Evolutionary conservation across 2,888 invertebrate species (phyloP).

Genomic region (Drosophila rellima): DNA sequence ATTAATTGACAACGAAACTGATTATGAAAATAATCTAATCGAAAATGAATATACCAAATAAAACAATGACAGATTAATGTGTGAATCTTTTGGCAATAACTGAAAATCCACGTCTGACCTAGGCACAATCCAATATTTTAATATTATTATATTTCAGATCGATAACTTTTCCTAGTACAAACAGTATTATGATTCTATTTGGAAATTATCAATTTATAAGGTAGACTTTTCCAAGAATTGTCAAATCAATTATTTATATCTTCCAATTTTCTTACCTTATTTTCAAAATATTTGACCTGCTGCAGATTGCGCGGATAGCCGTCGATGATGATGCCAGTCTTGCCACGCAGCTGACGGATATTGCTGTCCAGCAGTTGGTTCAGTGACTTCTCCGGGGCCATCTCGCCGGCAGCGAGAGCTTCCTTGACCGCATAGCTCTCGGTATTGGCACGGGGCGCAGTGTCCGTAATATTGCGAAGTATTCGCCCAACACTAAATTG

Average conservation of each 20-base stretch:
- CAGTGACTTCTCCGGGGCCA: constrained; percentile 92
- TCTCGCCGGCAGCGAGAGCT: constrained; percentile 92
- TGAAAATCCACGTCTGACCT: too few species aligned
- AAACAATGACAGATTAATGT: too few species aligned
- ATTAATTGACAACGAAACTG: too few species aligned
- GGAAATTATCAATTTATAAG: too few species aligned
- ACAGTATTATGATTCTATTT: too few species aligned
- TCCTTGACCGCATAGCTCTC: constrained; percentile 90
- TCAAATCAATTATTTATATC: not conserved
- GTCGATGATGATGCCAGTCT: constrained; percentile 94
- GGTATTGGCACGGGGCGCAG: constrained; percentile 87
- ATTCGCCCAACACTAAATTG: constrained; percentile 90
- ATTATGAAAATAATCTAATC: too few species aligned
- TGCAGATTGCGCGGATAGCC: constrained; percentile 97
- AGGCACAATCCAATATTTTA: too few species aligned
- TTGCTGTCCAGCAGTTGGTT: constrained; percentile 91
- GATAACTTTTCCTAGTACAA: too few species aligned
- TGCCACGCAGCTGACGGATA: constrained; percentile 88
- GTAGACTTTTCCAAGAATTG: too few species aligned
- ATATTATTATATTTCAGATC: too few species aligned
- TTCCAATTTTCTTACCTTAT: constrained; percentile 88
- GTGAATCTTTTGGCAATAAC: too few species aligned
- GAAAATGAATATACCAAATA: not conserved
- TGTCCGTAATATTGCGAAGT: constrained; percentile 91
- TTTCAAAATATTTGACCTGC: constrained; percentile 95